Conservation (phyloP, 1,140 invertebrate species). For the Zaprionus camerounensis region DNA sequence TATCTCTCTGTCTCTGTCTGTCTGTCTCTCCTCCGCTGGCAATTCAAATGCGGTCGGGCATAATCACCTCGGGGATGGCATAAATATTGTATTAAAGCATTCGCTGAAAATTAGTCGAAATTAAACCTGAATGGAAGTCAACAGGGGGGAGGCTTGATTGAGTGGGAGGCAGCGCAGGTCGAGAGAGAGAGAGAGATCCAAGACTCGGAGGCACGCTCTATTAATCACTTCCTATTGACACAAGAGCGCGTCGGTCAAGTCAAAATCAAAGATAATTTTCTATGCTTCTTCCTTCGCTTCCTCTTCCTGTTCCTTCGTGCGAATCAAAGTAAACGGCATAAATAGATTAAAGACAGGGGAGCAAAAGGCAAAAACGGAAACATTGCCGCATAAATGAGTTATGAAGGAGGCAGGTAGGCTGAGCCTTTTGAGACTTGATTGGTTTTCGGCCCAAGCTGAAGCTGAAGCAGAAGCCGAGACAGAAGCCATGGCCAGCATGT, state of each 20-base stretch:
- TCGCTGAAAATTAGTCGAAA: slow-evolving; percentile 77
- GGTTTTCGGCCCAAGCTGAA: slow-evolving; percentile 22
- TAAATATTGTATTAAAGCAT: slow-evolving; percentile 80
- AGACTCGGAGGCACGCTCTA: slow-evolving; percentile 46
- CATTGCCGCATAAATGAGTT: slow-evolving; percentile 71
- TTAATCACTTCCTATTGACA: slow-evolving; percentile 81
- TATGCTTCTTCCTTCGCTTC: slow-evolving; percentile 24
- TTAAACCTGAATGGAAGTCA: slow-evolving; percentile 56
- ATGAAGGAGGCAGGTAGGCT: slow-evolving; percentile 16
- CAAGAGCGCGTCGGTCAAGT: slow-evolving; percentile 58
- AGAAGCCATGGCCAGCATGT: slow-evolving; percentile 14
- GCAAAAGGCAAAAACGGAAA: slow-evolving; percentile 53
- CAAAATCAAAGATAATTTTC: slow-evolving; percentile 80
- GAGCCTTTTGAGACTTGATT: slow-evolving; percentile 41
- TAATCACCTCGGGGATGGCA: slow-evolving; percentile 57
- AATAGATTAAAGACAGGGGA: slow-evolving; percentile 58
- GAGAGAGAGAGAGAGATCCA: neutral
- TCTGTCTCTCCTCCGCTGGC: neutral
- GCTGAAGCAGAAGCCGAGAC: neutral
- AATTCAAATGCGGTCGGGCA: slow-evolving; percentile 55
- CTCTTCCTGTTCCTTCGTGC: slow-evolving; percentile 30
- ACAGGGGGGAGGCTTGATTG: slow-evolving; percentile 6
- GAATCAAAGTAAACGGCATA: slow-evolving; percentile 78
- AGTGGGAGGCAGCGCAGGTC: neutral
- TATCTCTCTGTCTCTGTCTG: slow-evolving; percentile 6